Base-by-base conservation (phyloP, 30 jellyfish, hydroid and myxozoan genomes). In the Mastigias papua region DNA sequence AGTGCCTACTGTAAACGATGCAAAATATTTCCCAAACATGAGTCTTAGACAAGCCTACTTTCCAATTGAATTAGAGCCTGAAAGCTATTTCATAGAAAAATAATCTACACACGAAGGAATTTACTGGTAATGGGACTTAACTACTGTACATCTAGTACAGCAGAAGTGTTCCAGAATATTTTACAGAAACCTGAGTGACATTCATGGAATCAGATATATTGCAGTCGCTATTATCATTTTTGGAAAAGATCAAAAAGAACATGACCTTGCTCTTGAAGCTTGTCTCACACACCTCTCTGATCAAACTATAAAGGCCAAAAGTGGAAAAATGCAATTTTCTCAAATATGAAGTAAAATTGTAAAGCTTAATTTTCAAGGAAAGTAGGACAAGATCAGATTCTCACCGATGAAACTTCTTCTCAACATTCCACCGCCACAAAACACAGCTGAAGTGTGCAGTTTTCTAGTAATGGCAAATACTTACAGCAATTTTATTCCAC, bases 401-500 rank as follows among this genome's bases (percentile, higher is more conserved):
- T 22, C 82, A 64, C 82, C 62, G 91, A 64, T 80, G 30, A 66
- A 27, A 61, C 48, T 62, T 80, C 32, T 80, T 70, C 20, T 64
- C 22, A 0, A 68, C 73, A 64, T 82, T 0, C 73, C 73, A 64
- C 91, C 74, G 21, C 82, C 82, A 29, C 74, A 80, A 50, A 80
- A 80, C 48, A 82, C 82, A 17, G 22, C 91, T 6, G 91, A 63
- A 63, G 91, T 80, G 73, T 82, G 81, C 34, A 80, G 91, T 80
- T 80, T 80, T 26, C 82, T 80, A 21, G 91, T 82, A 32, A 80
- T 80, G 91, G 91, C 82, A 7, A 80, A 80, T 17, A 76, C 88
- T 1, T 76, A 78, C 30, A 48, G 74, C 48, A 79, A 76, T 29
- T 76, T 37, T 29, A 76, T 76, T n/a, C 73, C 58, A n/a, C 22